Conservation (phyloP, 2,797 vertebrate genomes). For the Clarias pachynema region DNA sequence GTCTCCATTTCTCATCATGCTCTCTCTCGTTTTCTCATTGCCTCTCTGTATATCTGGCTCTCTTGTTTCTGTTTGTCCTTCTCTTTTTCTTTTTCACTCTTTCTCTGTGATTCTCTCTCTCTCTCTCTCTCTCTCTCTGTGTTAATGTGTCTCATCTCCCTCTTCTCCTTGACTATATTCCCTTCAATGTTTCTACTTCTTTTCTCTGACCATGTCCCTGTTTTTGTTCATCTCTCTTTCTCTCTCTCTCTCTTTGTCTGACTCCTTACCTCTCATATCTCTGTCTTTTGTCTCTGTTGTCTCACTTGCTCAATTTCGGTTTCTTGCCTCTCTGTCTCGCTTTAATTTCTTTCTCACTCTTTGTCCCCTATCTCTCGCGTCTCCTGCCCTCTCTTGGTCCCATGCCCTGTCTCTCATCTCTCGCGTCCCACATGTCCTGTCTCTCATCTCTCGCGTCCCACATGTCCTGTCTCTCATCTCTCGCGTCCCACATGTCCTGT, state of each 20-base stretch:
- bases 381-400: not conserved
- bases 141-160: not conserved
- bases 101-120: not conserved
- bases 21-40: not conserved
- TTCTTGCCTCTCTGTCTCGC: not conserved
- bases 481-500: no score
- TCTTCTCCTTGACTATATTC: not conserved
- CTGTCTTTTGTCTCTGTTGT: not conserved
- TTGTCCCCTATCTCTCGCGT: not conserved
- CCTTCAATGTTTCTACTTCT: not conserved
- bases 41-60: not conserved
- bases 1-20: not conserved
- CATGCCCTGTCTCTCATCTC: no score
- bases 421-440: no score
- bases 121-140: not conserved
- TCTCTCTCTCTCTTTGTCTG: no score
- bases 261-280: not conserved
- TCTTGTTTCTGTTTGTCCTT: not conserved
- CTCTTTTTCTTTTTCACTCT: not conserved
- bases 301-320: no score
- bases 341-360: not conserved
- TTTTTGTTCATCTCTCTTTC: not conserved
- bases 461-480: no score
- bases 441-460: no score
- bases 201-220: not conserved